phyloP scores from a whole-genome alignment of 2,888 invertebrate species.

The Acanthococcus lagerstroemiae region DNA sequence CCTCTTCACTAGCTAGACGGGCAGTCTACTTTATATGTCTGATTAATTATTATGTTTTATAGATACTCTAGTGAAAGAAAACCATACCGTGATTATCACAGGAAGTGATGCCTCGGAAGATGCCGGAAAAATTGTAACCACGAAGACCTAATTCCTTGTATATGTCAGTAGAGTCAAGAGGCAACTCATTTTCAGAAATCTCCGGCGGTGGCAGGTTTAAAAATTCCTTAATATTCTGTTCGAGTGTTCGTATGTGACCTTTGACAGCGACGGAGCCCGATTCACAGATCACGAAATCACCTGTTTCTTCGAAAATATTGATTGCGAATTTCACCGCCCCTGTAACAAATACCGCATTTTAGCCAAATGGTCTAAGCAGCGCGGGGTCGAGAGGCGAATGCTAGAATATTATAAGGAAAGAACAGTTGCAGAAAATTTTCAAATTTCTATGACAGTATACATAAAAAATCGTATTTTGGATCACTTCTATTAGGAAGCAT shows the following conservation, averaged over 20 bases:
- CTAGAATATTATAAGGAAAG: too few species aligned
- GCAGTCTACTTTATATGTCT: background rate
- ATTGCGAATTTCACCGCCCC: constrained; percentile 64
- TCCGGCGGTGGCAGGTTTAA: constrained; percentile 47
- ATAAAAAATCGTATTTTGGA: too few species aligned
- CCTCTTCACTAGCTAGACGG: too few species aligned
- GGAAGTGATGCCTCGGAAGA: constrained; percentile 67
- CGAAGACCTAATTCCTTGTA: constrained; percentile 79
- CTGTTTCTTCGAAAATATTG: constrained; percentile 70
- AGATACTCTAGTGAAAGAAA: too few species aligned
- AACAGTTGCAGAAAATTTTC: too few species aligned
- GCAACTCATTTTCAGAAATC: constrained; percentile 44
- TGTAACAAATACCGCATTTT: constrained; percentile 27
- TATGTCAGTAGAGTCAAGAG: constrained; percentile 56
- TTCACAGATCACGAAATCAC: constrained; percentile 84
- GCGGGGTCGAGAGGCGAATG: too few species aligned
- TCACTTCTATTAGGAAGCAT: too few species aligned
- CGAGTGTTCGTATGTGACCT: constrained; percentile 60
- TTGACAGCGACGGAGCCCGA: constrained; percentile 71
- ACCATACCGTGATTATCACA: constrained; percentile 55
- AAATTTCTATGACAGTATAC: too few species aligned
- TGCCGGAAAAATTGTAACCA: constrained; percentile 75
- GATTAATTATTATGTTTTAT: background rate
- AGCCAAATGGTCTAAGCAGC: too few species aligned
- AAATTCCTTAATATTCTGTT: constrained; percentile 53